Conservation (phyloP, 1,140 invertebrate species). For the Diorhabda elongata region DNA sequence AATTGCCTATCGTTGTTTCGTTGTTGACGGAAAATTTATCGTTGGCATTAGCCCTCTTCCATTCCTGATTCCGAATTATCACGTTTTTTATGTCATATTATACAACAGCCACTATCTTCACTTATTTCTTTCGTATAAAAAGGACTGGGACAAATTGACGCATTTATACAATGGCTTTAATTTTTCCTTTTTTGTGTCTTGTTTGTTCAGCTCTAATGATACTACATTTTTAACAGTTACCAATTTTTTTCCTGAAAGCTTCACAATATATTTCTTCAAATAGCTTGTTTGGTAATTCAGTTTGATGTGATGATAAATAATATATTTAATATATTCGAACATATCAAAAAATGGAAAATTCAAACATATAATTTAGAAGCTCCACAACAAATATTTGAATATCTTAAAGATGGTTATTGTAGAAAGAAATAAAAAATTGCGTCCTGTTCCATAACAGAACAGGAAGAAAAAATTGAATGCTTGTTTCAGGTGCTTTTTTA, state of each 20-base stretch:
- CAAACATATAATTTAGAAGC: too few relatives aligned
- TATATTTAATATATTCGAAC: too few relatives aligned
- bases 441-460: too few relatives aligned
- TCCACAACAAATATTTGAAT: too few relatives aligned
- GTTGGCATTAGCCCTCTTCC: conserved; percentile 28
- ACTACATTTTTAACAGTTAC: neutral
- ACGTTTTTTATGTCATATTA: conserved; percentile 23
- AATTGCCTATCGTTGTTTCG: conserved; percentile 41
- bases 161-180: conserved; percentile 20
- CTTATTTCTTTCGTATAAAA: conserved; percentile 5
- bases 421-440: too few relatives aligned
- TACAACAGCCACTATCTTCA: conserved; percentile 5
- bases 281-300: too few relatives aligned
- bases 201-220: conserved; percentile 11
- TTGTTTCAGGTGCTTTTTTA: too few relatives aligned
- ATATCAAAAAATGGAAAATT: too few relatives aligned
- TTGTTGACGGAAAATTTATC: conserved; percentile 36
- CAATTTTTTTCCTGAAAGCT: neutral
- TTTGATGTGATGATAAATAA: too few relatives aligned
- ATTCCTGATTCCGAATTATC: conserved; percentile 37
- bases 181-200: conserved; percentile 18
- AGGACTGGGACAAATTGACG: conserved; percentile 21
- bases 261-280: too few relatives aligned
- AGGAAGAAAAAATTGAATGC: too few relatives aligned
- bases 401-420: too few relatives aligned